Conservation (phyloP, 2,797 vertebrate genomes). For the Tangara arthus region DNA sequence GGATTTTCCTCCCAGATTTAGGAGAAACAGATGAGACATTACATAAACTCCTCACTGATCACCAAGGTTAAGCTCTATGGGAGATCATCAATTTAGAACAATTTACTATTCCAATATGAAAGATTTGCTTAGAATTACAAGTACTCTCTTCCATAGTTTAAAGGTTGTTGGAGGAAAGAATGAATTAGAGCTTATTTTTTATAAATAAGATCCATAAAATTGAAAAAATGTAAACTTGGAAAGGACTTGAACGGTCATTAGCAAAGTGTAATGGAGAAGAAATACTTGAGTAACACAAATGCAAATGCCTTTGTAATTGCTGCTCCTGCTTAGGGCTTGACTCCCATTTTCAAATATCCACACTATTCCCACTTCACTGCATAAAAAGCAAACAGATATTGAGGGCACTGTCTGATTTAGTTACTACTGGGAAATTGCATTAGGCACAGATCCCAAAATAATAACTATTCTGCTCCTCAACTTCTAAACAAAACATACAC, state of each 20-base stretch:
- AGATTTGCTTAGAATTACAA: background rate
- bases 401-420: background rate
- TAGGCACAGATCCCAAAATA: conserved; percentile 21
- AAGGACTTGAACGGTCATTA: background rate
- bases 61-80: background rate
- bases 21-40: background rate
- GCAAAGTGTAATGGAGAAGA: background rate
- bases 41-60: background rate
- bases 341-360: background rate
- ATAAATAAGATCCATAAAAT: background rate
- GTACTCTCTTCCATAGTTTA: background rate
- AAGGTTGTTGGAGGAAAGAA: background rate
- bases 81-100: background rate
- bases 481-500: background rate
- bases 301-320: background rate
- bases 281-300: background rate
- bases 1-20: conserved; percentile 15
- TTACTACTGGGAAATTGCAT: conserved; percentile 17
- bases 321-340: background rate
- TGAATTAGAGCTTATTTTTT: background rate
- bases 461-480: background rate
- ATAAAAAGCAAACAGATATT: background rate
- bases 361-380: background rate
- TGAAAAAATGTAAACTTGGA: background rate
- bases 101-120: background rate